These are phyloP conservation scores for Garrulus glandarius DNA, from an alignment of 2,797 vertebrate genomes.

Conservation along the genomic window DNA sequence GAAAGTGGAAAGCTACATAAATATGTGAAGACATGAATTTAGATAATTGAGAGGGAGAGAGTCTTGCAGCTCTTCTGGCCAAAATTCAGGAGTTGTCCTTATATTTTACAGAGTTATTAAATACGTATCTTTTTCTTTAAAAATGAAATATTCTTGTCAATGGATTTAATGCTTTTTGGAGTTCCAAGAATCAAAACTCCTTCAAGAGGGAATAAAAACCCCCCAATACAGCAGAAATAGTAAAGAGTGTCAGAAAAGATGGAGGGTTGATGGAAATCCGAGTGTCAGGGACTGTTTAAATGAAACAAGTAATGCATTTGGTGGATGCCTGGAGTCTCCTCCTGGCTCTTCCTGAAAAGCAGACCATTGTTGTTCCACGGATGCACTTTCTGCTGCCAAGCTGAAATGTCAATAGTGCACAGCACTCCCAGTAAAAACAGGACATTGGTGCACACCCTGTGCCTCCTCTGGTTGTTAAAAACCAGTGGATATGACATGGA, in stretches of 20 bases:
- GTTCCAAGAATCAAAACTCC: not conserved
- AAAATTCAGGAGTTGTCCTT: not conserved
- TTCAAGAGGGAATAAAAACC: not conserved
- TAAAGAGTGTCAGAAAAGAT: not conserved
- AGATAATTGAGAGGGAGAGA: not conserved
- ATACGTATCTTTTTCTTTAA: not conserved
- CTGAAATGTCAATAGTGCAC: not conserved
- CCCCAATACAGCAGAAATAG: not conserved
- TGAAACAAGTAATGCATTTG: not conserved
- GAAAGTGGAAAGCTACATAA: not conserved
- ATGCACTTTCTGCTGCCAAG: not conserved
- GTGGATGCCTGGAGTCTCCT: not conserved
- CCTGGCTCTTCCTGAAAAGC: not conserved
- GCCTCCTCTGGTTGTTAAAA: not conserved
- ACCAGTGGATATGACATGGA: rapidly evolving
- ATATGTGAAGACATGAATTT: not conserved
- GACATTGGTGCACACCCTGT: not conserved
- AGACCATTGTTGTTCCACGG: not conserved
- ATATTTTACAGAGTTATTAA: not conserved
- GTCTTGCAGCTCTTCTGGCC: not conserved
- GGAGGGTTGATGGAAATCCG: not conserved
- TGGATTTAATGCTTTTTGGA: not conserved
- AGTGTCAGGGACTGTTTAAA: not conserved
- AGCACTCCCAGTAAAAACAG: not conserved
- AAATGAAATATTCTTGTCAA: not conserved